Percentiles rank a stretch among this genome's conserved stretches.
phyloP scores from a whole-genome alignment of 2,113 vertebrate species.

The Lathamus discolor region DNA sequence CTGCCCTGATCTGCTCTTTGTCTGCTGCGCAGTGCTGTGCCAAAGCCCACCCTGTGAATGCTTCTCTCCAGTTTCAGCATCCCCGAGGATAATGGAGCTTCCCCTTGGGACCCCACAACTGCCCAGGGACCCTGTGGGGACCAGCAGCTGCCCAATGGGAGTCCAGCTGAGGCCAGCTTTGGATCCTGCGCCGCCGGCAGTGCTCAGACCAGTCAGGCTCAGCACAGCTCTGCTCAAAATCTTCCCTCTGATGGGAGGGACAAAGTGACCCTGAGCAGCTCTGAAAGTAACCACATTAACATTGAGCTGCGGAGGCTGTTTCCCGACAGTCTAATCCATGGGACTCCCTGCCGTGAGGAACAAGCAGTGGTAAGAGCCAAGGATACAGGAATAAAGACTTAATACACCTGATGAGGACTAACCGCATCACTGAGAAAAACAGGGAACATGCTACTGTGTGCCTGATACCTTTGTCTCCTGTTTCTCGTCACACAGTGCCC shows the following conservation, averaged over 20 bases:
- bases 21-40: accelerated
- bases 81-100: accelerated
- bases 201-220: neutral
- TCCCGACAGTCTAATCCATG: neutral
- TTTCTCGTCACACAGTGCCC: neutral
- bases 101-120: neutral
- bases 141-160: neutral
- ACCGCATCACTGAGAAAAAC: neutral
- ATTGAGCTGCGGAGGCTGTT: neutral
- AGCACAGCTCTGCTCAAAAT: neutral
- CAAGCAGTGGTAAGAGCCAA: neutral
- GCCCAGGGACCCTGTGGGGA: neutral
- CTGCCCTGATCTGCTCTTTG: neutral
- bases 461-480: neutral
- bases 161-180: neutral
- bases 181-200: neutral
- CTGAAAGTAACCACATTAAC: neutral
- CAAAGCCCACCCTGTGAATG: neutral
- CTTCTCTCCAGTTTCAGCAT: neutral
- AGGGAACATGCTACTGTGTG: accelerated
- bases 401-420: neutral
- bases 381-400: neutral
- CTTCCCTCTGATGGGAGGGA: neutral
- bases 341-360: neutral
- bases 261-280: neutral